Evolutionary conservation across 2,888 invertebrate species (phyloP).

Genomic region (Didymodactylos carnosus): DNA sequence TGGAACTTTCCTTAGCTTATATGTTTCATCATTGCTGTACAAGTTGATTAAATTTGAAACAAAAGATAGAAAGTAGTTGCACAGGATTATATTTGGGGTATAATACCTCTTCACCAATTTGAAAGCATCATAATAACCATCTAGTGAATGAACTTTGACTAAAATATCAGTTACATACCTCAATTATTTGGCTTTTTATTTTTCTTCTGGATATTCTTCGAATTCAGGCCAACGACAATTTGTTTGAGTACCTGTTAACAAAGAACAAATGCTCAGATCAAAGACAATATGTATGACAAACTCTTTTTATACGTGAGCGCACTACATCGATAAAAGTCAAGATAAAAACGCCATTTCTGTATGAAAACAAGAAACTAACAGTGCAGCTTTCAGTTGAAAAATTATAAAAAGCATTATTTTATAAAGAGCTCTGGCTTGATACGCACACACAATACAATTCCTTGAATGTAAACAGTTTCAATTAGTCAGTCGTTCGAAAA

Average conservation of each 20-base stretch:
- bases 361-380: too few species aligned
- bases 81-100: not conserved
- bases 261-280: not conserved
- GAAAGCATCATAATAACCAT: not conserved
- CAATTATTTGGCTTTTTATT: not conserved
- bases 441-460: too few species aligned
- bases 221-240: not conserved
- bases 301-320: too few species aligned
- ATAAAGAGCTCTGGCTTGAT: too few species aligned
- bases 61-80: not conserved
- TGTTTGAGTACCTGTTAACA: not conserved
- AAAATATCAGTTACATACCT: not conserved
- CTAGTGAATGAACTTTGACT: not conserved
- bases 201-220: not conserved
- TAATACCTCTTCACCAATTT: not conserved
- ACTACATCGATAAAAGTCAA: too few species aligned
- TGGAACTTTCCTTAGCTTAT: too few species aligned
- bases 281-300: not conserved
- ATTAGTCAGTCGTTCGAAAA: too few species aligned
- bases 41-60: not conserved
- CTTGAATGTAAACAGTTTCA: too few species aligned
- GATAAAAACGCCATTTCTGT: too few species aligned
- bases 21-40: too few species aligned
- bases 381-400: too few species aligned
- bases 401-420: too few species aligned